A percentile compares a stretch with the other conserved stretches of the same genome.
phyloP scores from a whole-genome alignment of 2,888 invertebrate species.

The Hirtodrosophila trivittata region DNA sequence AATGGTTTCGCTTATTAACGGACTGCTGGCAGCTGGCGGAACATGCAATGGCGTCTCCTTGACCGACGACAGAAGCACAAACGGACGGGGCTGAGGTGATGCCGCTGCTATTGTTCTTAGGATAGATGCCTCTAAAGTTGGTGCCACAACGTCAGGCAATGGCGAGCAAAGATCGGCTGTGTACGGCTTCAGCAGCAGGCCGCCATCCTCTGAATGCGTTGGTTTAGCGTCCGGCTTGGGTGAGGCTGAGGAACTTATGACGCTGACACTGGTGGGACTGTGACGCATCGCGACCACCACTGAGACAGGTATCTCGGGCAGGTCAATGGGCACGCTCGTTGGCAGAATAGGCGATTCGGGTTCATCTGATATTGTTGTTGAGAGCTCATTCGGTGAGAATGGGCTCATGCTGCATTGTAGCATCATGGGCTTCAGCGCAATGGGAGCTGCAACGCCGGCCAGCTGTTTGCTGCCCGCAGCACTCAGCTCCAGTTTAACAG shows the following conservation, averaged over 20 bases:
- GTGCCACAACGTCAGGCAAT: neutral
- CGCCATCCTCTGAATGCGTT: conserved; percentile 17
- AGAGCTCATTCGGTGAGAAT: conserved; percentile 1
- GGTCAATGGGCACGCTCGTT: conserved; percentile 71
- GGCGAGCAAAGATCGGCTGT: conserved; percentile 12
- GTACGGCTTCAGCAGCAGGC: conserved; percentile 27
- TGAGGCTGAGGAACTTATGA: conserved; percentile 34
- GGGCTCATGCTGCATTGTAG: conserved; percentile 18
- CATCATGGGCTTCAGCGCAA: conserved; percentile 63
- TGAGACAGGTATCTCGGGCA: conserved; percentile 79
- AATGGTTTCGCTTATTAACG: conserved; percentile 65
- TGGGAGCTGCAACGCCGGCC: conserved; percentile 58
- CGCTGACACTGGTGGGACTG: conserved; percentile 32
- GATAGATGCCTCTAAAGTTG: conserved; percentile 7
- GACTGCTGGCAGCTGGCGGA: conserved; percentile 52
- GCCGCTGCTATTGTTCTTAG: neutral
- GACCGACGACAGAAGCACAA: conserved; percentile 42
- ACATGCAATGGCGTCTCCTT: conserved; percentile 40
- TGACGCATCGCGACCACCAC: conserved; percentile 72
- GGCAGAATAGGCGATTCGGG: neutral
- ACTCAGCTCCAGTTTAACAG: conserved; percentile 59
- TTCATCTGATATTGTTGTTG: neutral
- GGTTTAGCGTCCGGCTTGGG: conserved; percentile 23
- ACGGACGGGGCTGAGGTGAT: conserved; percentile 38
- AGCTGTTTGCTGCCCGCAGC: conserved; percentile 38